Base-by-base conservation (phyloP, 2,888 invertebrate genomes). In the Muschampia staudingeri region DNA sequence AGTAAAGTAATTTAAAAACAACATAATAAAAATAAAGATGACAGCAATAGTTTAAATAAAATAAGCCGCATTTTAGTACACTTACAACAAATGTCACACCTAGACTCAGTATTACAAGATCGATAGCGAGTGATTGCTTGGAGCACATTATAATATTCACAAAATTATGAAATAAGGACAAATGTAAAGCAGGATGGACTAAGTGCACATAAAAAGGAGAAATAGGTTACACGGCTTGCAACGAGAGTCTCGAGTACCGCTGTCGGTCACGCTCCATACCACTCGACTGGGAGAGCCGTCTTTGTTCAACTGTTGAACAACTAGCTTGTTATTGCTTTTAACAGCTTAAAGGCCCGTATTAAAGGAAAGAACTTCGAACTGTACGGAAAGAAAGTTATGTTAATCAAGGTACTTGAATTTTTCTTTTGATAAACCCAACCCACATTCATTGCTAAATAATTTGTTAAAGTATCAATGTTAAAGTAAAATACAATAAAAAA, bases 251-350 rank as follows among this genome's bases (percentile, higher is more conserved):
- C 11, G 11, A 70, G 70, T 42, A n/a, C 37, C 42, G 61, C 42
- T 71, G 40, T 42, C 71, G 71, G 71, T 71, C 71, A 71, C 71
- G 71, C 71, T 71, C 71, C 40, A 19, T 19, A 42, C 71, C 71
- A 0, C 69, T 69, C 69, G 34, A 69, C 3, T 16, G 37, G 2
- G 34, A 69, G 69, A 37, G 61, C 75, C 52, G 78, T 44, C 78
- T 78, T 72, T 72, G 78, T 72, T 61, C 78, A 78, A 65, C 78
- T 78, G 44, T 72, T 72, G 72, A 78, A 65, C 71, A 78, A 69
- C 77, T 42, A 30, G 25, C 61, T 65, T 30, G 30, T 65, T 65
- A 30, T 65, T 65, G 61, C 30, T 65, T 73, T 73, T 73, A 73
- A 48, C 73, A 14, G 73, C 73, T 73, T 73, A 73, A 48, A 72